A percentile compares a stretch with the other conserved stretches of the same genome.
phyloP scores from a whole-genome alignment of 2,113 vertebrate species.

The Tamias sibiricus region DNA sequence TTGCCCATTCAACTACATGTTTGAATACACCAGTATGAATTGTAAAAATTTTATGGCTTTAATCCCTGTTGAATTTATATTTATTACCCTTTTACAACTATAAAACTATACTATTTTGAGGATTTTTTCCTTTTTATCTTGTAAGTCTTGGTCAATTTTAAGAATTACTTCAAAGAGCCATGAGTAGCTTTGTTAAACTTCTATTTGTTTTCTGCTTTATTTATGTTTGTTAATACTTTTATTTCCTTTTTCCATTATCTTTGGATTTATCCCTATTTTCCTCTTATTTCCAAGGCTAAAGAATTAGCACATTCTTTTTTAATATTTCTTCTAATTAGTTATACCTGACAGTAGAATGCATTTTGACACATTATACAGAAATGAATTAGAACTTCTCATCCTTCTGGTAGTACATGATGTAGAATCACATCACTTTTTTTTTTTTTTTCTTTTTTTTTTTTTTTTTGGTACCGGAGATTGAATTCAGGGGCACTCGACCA shows the following conservation, averaged over 20 bases:
- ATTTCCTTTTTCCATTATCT: neutral
- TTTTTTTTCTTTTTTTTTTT: too few species aligned
- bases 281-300: neutral
- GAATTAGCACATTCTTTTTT: neutral
- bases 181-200: neutral
- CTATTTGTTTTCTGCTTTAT: neutral
- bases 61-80: neutral
- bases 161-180: neutral
- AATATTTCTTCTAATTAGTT: too few species aligned
- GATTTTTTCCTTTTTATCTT: neutral
- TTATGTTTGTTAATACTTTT: neutral
- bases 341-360: too few species aligned
- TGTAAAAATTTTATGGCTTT: neutral
- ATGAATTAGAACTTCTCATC: too few species aligned
- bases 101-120: neutral
- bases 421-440: too few species aligned
- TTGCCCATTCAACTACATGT: neutral
- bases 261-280: neutral
- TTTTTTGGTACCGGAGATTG: too few species aligned
- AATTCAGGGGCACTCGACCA: too few species aligned
- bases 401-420: too few species aligned
- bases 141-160: neutral
- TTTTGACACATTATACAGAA: too few species aligned
- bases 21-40: neutral
- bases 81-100: neutral